Conservation (phyloP, 2,888 invertebrate species). For the Tetrapedia diversipes region DNA sequence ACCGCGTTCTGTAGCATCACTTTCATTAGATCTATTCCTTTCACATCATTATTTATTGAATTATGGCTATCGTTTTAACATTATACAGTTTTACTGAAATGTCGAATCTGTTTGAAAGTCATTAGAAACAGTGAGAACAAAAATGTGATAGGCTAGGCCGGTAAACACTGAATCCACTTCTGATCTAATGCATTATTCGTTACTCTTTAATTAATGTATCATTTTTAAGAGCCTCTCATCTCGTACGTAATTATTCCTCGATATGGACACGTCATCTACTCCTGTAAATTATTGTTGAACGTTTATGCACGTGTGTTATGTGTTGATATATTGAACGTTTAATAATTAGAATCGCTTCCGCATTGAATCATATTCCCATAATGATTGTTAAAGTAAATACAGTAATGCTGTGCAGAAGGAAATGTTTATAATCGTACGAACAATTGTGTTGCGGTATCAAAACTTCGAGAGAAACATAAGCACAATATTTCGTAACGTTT, state of each 20-base stretch:
- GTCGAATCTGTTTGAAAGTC: too few species aligned
- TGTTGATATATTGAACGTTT: background rate
- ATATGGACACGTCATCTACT: background rate
- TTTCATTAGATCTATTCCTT: too few species aligned
- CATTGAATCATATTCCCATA: background rate
- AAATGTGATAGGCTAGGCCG: too few species aligned
- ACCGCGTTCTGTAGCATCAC: too few species aligned
- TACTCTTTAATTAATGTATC: too few species aligned
- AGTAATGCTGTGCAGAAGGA: background rate
- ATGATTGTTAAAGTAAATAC: background rate
- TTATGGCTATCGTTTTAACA: too few species aligned
- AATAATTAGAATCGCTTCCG: background rate
- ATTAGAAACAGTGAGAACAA: too few species aligned
- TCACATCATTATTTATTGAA: too few species aligned
- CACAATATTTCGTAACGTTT: background rate
- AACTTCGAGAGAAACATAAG: background rate
- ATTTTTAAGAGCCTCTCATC: background rate
- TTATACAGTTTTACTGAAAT: too few species aligned
- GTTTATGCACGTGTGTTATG: background rate
- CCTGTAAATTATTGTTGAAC: constrained; percentile 5
- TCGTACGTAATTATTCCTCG: background rate
- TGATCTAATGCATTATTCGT: too few species aligned
- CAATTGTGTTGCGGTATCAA: background rate
- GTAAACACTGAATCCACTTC: too few species aligned
- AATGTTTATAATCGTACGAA: background rate